phyloP scores from a whole-genome alignment of 2,888 invertebrate genomes.

The Julus scanicus region DNA sequence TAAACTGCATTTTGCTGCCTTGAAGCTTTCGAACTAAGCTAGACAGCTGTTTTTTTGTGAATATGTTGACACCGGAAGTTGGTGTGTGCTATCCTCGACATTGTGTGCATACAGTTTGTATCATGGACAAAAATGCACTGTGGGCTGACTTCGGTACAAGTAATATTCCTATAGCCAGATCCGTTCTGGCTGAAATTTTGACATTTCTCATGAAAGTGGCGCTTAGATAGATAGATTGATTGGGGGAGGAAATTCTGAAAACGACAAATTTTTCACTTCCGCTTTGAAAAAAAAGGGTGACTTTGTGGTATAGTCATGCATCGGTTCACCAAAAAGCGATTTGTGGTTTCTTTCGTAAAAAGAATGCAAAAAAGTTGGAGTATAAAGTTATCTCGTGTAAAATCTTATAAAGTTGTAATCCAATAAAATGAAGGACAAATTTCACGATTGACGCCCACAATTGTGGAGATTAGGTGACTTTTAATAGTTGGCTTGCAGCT shows the following conservation, averaged over 20 bases:
- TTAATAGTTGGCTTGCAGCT: no score
- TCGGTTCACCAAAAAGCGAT: neutral
- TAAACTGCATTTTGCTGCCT: no score
- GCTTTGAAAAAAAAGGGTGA: neutral
- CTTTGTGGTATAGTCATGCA: neutral
- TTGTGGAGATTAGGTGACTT: no score
- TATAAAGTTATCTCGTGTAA: neutral
- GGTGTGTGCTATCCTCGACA: neutral
- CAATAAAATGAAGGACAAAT: no score
- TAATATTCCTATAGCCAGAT: neutral
- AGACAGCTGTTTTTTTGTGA: neutral
- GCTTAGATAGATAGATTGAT: neutral
- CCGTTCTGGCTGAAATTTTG: neutral
- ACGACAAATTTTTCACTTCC: slow-evolving; percentile 28
- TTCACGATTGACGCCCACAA: no score
- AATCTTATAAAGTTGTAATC: no score
- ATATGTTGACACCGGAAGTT: neutral
- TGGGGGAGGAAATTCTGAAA: neutral
- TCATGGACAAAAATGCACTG: neutral
- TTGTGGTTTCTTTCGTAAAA: neutral
- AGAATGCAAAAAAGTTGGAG: neutral
- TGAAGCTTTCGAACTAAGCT: neutral
- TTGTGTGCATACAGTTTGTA: neutral
- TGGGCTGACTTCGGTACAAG: neutral
- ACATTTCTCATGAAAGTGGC: slow-evolving; percentile 5